These are phyloP conservation scores for Blastomussa wellsi DNA, from an alignment of 92 coral and sea anemone species.

Conservation along the genomic window DNA sequence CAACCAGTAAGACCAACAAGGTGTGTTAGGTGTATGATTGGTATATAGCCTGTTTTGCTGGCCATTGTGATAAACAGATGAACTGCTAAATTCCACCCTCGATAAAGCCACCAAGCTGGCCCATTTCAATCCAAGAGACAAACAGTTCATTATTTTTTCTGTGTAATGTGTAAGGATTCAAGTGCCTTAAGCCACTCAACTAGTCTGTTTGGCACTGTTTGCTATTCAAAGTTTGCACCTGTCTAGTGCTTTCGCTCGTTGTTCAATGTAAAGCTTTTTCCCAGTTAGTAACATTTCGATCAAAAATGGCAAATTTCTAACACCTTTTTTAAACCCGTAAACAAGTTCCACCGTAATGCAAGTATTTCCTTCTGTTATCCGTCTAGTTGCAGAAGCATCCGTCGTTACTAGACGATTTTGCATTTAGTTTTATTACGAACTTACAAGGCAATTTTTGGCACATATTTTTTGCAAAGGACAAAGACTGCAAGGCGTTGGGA, in stretches of 20 bases:
- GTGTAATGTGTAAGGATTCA: neutral
- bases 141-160: neutral
- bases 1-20: conserved; percentile 90
- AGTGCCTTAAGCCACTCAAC: neutral
- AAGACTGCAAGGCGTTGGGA: conserved; percentile 72
- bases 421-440: neutral
- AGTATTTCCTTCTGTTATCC: neutral
- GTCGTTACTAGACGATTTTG: neutral
- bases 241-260: neutral
- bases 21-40: conserved; percentile 29
- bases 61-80: neutral
- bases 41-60: neutral
- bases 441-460: neutral
- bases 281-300: neutral
- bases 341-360: neutral
- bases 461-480: conserved; percentile 45
- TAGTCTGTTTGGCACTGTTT: neutral
- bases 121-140: neutral
- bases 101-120: neutral
- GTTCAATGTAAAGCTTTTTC: neutral
- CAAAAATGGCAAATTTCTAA: neutral
- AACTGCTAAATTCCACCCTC: neutral
- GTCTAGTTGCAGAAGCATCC: neutral
- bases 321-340: neutral
- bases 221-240: neutral